Evolutionary conservation across 2,888 invertebrate species (phyloP), one percentile per base, ranked within the genome.

Genomic region (Scelioninae gen. 1): DNA sequence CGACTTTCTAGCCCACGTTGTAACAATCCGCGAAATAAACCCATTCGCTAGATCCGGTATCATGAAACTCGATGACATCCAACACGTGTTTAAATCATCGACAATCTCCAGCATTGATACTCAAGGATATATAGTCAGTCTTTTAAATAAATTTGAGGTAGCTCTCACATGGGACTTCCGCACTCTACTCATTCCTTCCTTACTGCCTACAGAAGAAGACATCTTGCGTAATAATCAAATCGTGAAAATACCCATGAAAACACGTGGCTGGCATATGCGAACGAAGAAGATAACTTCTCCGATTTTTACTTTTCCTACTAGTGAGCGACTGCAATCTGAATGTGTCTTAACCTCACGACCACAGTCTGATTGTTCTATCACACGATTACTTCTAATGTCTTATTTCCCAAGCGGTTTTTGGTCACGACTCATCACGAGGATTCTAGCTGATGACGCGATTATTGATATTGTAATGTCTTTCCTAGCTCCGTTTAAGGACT

Each of bases 321-420:
- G 82, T 0, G 90, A 91, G 5, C 87, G 87, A 58, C 56, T 82
- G 4, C 89, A 82, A 38, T 85, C 90, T 82, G 93, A 93, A 71
- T 93, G 93, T 72, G 90, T 92, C 40, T 83, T 93, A 5, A 92
- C 92, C 5, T 93, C 93, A 40, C 92, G 94, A 66, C 90, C 94
- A 6, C 94, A 94, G 7, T 93, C 93, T 7, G 94, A 94, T 66
- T 94, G 94, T 53, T 93, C 95, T 0, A 94, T 96, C 53, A 94
- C 96, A 0, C 94, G 98, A 0, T 93, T 99, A 68, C 93, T 99
- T 11, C 94, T 99, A 9, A 96, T 99, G 95, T 98, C 98, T 0
- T 99, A 99, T 93, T 98, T 99, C 91, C 99, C 99, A 0, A 86
- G 97, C 84, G 99, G 99, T 0, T 99, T 99, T 93, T 99, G 99